Percentiles rank a stretch among this genome's conserved stretches.
phyloP scores from a whole-genome alignment of 2,113 vertebrate species.

The Psettodes erumei region DNA sequence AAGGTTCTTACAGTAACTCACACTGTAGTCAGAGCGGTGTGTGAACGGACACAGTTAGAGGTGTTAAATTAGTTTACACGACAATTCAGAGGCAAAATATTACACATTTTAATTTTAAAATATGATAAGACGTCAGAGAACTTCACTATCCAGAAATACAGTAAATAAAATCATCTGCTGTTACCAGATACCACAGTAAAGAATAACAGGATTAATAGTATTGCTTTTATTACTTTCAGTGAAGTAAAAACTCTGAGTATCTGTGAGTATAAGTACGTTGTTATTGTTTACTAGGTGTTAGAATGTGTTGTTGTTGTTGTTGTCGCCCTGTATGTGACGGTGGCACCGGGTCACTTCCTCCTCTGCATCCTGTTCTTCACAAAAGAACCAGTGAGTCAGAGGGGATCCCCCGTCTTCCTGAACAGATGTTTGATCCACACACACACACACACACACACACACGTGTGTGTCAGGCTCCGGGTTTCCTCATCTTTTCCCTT shows the following conservation, averaged over 20 bases:
- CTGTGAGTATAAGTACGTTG: too few species aligned
- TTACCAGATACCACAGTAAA: too few species aligned
- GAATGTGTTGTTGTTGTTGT: constrained; percentile 33
- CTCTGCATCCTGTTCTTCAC: constrained; percentile 73
- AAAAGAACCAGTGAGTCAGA: constrained; percentile 59
- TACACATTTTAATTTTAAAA: too few species aligned
- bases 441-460: constrained; percentile 7
- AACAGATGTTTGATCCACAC: constrained; percentile 36
- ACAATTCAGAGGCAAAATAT: too few species aligned
- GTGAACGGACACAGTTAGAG: not conserved
- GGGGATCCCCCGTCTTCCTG: constrained; percentile 52
- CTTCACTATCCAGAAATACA: too few species aligned
- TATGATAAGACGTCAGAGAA: too few species aligned
- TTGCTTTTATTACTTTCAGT: too few species aligned
- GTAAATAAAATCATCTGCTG: too few species aligned
- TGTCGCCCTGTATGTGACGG: not conserved
- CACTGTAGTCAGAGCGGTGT: not conserved
- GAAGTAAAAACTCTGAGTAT: not conserved
- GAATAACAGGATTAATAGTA: too few species aligned
- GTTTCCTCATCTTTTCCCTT: constrained; percentile 15
- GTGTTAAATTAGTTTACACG: too few species aligned
- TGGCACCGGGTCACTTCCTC: constrained; percentile 68
- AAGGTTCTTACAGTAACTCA: constrained; percentile 27
- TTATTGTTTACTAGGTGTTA: not conserved
- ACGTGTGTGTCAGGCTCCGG: too few species aligned